Evolutionary conservation across 2,113 vertebrate genomes (phyloP).

Genomic region (Colius striatus): DNA sequence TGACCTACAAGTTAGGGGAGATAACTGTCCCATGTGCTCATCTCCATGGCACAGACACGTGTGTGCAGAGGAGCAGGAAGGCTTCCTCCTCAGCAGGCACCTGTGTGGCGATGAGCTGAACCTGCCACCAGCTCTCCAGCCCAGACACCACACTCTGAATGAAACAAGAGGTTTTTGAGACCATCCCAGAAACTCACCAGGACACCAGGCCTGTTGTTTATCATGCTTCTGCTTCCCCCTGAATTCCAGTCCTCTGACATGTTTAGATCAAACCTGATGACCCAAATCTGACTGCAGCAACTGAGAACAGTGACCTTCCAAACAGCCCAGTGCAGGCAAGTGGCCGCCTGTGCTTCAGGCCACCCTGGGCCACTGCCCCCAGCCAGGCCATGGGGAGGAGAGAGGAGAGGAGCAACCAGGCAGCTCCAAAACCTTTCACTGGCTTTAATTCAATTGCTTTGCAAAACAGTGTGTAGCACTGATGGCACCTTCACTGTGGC

Average conservation of each 20-base stretch:
- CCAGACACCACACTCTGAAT: fast-evolving
- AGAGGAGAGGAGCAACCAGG: not conserved
- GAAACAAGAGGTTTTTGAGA: not conserved
- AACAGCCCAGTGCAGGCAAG: not conserved
- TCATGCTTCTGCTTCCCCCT: not conserved
- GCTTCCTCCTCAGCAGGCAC: not conserved
- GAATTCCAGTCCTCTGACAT: conserved; percentile 18
- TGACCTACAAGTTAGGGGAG: fast-evolving
- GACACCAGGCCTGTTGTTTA: not conserved
- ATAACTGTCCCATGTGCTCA: fast-evolving
- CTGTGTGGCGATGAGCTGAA: not conserved
- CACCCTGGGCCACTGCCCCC: not conserved
- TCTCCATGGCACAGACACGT: fast-evolving
- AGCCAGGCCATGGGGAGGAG: fast-evolving
- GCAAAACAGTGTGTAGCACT: fast-evolving
- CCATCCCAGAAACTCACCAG: not conserved
- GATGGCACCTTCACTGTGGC: fast-evolving
- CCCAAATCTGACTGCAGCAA: conserved; percentile 27
- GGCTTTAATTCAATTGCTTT: not conserved
- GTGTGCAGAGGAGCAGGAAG: not conserved
- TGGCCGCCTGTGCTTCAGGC: fast-evolving
- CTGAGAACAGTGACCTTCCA: not conserved
- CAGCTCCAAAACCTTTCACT: not conserved
- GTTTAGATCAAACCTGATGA: conserved; percentile 25
- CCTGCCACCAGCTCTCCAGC: fast-evolving